A percentile compares a stretch with the other conserved stretches of the same genome.
Evolutionary conservation across 2,113 vertebrate species (phyloP).

Genomic region (Eptesicus fuscus): DNA sequence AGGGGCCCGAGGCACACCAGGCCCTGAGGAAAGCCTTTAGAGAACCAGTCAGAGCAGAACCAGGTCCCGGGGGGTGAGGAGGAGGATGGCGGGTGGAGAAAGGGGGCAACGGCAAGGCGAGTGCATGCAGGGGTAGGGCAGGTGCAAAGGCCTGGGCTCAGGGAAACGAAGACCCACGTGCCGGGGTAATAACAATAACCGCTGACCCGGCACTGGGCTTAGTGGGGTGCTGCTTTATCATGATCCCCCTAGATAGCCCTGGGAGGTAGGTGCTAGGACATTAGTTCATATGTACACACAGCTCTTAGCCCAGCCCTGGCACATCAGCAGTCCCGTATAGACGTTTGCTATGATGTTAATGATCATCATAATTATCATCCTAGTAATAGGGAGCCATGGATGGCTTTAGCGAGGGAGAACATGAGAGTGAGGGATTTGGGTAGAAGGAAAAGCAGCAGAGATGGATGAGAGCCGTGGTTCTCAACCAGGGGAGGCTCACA

Average conservation of each 20-base stretch:
- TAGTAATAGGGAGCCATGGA: background rate
- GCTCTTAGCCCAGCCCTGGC: background rate
- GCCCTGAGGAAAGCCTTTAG: background rate
- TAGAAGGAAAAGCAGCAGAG: background rate
- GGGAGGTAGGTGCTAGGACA: background rate
- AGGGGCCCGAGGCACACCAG: background rate
- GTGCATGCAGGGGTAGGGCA: background rate
- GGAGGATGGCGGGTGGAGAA: background rate
- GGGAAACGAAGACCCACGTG: background rate
- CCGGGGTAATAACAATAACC: fast-evolving
- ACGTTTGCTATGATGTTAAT: background rate
- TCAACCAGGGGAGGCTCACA: background rate
- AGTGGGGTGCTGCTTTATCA: too few species aligned
- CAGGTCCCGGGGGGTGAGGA: background rate
- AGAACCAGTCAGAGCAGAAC: background rate
- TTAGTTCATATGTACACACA: too few species aligned
- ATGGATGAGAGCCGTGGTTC: background rate
- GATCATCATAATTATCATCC: too few species aligned
- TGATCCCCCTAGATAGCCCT: background rate
- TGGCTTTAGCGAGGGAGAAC: background rate
- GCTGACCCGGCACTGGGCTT: background rate
- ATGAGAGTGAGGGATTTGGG: background rate
- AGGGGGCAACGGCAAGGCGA: fast-evolving
- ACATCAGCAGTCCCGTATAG: background rate
- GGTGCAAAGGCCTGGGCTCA: background rate